Evolutionary conservation across 2,888 invertebrate species (phyloP), one percentile per base, ranked within the genome.

Genomic region (Halictus quadricinctus): DNA sequence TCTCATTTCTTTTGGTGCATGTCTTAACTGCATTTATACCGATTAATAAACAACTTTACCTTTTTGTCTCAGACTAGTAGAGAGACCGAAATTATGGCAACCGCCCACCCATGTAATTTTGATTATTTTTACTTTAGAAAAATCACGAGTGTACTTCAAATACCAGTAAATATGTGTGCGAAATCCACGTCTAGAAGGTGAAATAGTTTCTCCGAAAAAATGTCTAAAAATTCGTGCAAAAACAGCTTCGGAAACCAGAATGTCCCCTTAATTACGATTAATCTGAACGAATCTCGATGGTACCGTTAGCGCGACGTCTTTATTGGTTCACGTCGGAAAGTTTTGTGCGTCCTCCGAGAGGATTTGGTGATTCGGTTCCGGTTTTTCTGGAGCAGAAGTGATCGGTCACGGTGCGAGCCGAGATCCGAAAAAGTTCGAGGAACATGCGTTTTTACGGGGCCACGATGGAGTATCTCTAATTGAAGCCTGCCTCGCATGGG

Each of bases 401-500:
- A 79, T 72, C 43, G 48, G 60, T 79, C 64, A 72, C 54, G 36
- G 29, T 13, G 12, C 41, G 54, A 25, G 25, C 43, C 66, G 6
- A 10, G 66, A 48, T 69, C 50, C 18, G n/a, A 64, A 54, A 75
- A 81, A 76, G 43, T 41, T 7, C 54, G 36, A 48, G 29, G 21
- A 50, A 74, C 69, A 15, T 15, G 12, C 21, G 58, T 82, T 74
- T 82, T 82, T 70, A 43, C n/a, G 36, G 0, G 15, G 64, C 46
- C 36, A 43, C 69, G 41, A 21, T 21, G 46, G 21, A 13, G 41
- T 12, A 25, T 58, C 80, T 43, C 50, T 48, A 73, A 83, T 83
- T 83, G 83, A 83, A 73, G 72, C 43, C 66, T 50, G 43, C 18
- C 72, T 41, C 21, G 66, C 66, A 41, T 36, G 66, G 72, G 64